Evolutionary conservation across 2,113 vertebrate species (phyloP).

Genomic region (Sprattus sprattus): DNA sequence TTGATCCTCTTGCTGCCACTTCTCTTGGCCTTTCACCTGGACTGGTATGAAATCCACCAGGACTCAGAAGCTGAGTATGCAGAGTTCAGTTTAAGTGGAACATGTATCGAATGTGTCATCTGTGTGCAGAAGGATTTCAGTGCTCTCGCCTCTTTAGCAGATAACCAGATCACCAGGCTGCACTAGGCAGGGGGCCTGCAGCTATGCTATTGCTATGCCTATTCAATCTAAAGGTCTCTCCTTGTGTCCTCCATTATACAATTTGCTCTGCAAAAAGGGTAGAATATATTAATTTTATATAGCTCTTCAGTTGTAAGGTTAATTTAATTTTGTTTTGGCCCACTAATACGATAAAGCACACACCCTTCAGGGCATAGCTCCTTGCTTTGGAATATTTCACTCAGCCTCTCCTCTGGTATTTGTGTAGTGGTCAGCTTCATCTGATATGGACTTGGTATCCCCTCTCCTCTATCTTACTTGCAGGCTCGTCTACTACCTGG

Average conservation of each 20-base stretch:
- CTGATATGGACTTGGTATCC: neutral
- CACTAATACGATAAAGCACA: neutral
- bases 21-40: neutral
- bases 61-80: neutral
- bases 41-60: neutral
- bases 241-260: neutral
- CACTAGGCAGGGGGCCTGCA: neutral
- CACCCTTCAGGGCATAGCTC: neutral
- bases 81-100: neutral
- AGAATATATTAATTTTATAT: neutral
- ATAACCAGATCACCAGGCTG: neutral
- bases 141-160: neutral
- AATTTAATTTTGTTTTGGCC: neutral
- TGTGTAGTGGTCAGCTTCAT: neutral
- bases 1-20: neutral
- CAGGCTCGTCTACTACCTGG: constrained; percentile 92
- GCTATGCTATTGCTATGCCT: neutral
- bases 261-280: neutral
- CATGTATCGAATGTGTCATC: neutral
- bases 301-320: neutral
- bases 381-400: neutral
- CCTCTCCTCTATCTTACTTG: constrained; percentile 1
- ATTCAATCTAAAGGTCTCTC: neutral
- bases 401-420: neutral
- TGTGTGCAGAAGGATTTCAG: neutral